Base-by-base conservation (phyloP, 2,888 invertebrate species). In the Notocelia uddmanniana region DNA sequence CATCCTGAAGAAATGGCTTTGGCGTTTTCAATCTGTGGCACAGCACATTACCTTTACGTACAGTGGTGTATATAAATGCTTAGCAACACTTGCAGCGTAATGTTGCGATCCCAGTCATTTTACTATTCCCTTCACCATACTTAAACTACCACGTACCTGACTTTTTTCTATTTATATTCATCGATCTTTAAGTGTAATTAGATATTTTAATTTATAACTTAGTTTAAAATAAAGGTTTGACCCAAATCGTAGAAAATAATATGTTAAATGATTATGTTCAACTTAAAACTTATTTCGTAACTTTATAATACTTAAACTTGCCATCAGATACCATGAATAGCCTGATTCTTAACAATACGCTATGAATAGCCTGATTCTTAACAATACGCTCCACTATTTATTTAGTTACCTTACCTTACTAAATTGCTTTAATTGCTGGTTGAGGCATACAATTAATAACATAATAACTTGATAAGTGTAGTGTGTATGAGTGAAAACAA, bases 11-110 rank as follows among this genome's bases (percentile, higher is more conserved):
- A 41, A 64, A 64, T 57, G 34, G 34, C 6, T 58, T 34, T 57
- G 19, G 37, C 64, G 48, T 48, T 10, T 63, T 63, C 48, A 63
- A 48, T 60, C 55, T 58, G 63, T 57, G 37, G 48, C 70, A 58
- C 52, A 70, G 64, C 57, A 37, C 23, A 41, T 37, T 50, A 21
- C 34, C 69, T 37, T 26, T 58, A 50, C 57, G 57, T n/a, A 18
- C 34, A 19, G 67, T 45, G 26, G 48, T 19, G 23, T 23, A 57
- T n/a, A n/a, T n/a, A n/a, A 41, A 57, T 41, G 34, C 57, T 48
- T 63, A 69, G 69, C 62, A 23, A 26, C 3, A n/a, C n/a, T n/a
- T 13, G 37, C 37, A 37, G 13, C 37, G 37, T 54, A 66, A 23
- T 10, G 15, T 15, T 48, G 37, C 45, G 11, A 37, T 31, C 13